Base-by-base conservation (phyloP, 1,140 invertebrate species). In the Araneus ventricosus region DNA sequence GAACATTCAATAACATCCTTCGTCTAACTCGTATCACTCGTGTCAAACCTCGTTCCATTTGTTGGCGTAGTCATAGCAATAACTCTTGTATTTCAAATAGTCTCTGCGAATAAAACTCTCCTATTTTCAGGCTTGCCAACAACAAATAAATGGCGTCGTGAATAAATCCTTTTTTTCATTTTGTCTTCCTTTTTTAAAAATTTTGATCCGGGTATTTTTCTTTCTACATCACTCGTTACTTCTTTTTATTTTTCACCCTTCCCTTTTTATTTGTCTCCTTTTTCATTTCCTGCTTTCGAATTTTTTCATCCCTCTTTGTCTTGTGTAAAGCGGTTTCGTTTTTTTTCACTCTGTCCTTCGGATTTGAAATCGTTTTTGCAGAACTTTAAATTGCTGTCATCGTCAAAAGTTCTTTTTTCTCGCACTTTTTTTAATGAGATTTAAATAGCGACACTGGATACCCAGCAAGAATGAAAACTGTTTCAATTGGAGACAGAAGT, bases 51-150 rank as follows among this genome's bases (percentile, higher is more conserved):
- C 39, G 30, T 80, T 80, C 45, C 20, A 84, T 84, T 30, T 52
- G 39, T 17, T 84, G 20, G 5, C 14, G 7, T 84, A 45, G 7
- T 84, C 41, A 57, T 24, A 30, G 45, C 82, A 84, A 84, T 84
- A 84, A 84, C 82, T 84, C 82, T 84, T 57, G 41, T 57, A 84
- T 84, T 30, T 52, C 82, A 57, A 30, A 84, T 57, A 45, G 82
- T 52, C 41, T 52, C 14, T 52, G 41, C 8, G 41, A 75, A 75
- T 37, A 75, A 75, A 75, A 75, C 10, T 34, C n/a, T n/a, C 80
- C 7, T 27, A 4, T 34, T 34, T 37, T 45, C 41, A 45, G n/a
- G 80, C 39, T 84, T 84, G 80, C 80, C 80, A 84, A 17, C 24
- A 84, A 52, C 10, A 84, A 84, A 45, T 84, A 70, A 70, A 70